Evolutionary conservation across 1,140 invertebrate genomes (phyloP), one percentile per base, ranked within the genome.

Genomic region (Drosophila prosaltans): DNA sequence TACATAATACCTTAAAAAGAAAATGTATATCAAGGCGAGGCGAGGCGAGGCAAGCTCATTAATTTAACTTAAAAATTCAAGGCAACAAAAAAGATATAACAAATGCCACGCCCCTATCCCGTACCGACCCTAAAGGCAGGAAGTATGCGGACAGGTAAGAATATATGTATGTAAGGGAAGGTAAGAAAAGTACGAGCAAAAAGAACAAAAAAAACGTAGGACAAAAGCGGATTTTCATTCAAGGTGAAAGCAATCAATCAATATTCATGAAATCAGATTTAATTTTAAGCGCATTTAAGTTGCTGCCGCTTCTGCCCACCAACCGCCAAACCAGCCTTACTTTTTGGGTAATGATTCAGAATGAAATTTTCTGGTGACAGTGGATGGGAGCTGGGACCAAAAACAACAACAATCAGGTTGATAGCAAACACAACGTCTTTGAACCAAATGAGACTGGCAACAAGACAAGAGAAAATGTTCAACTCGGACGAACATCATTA

Each of bases 221-320:
- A 89, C 74, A 83, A 82, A 89, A 89, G 84, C 84, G 81, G 84
- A 89, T 89, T 89, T 89, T 90, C 80, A 89, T 89, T 89, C 84
- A 89, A 89, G 84, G 84, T 89, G 86, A 89, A 89, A 89, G 84
- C 84, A 89, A 89, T 89, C 84, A 89, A 89, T 89, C 84, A 89
- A 89, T 89, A 89, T 89, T 89, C 84, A 89, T 89, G 84, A 89
- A 89, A 89, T 89, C 84, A 89, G 84, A 89, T 89, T 89, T 90
- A 89, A 89, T 89, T 88, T 89, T 89, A 89, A 89, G 84, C 84
- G 84, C 74, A 89, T 89, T 89, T 89, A 89, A 89, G 80, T 89
- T 89, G 65, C 75, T 70, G 59, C 10, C 6, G 3, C 32, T 36
- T 2, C 32, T 36, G 32, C 32, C 32, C 32, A 7, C 32, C 32